These are phyloP conservation scores for Atherinomorus stipes DNA, from an alignment of 2,113 vertebrate genomes.

Conservation along the genomic window DNA sequence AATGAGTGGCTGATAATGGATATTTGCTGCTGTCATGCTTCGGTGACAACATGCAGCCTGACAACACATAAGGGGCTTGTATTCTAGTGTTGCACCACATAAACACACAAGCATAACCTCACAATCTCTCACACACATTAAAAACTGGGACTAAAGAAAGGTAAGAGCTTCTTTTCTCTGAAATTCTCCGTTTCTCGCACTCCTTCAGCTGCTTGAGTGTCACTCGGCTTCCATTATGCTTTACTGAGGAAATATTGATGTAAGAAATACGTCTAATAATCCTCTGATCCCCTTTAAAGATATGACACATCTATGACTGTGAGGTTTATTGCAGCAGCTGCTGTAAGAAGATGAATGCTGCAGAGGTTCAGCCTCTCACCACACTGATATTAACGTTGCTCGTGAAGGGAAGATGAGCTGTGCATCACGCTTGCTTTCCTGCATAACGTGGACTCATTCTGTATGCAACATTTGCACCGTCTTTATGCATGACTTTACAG, in stretches of 20 bases:
- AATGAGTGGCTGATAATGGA: slow-evolving; percentile 30
- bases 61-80: slow-evolving; percentile 25
- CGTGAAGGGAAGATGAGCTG: slow-evolving; percentile 25
- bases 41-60: slow-evolving; percentile 21
- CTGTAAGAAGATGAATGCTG: slow-evolving; percentile 6
- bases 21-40: slow-evolving; percentile 45
- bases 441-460: slow-evolving; percentile 18
- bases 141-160: not conserved
- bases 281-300: slow-evolving; percentile 22
- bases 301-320: slow-evolving; percentile 7
- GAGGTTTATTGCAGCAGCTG: not conserved
- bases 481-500: not conserved
- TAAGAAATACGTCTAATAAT: slow-evolving; percentile 19
- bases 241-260: slow-evolving; percentile 27
- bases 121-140: not conserved
- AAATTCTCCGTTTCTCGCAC: slow-evolving; percentile 13
- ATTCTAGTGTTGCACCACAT: not conserved
- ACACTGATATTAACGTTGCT: slow-evolving; percentile 11
- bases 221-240: slow-evolving; percentile 2
- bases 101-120: not conserved
- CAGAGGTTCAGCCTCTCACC: not conserved
- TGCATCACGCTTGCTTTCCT: not conserved
- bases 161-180: not conserved
- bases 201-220: not conserved
- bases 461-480: not conserved